Base-by-base conservation (phyloP, 2,888 invertebrate genomes). In the Heterodera filipjevi region DNA sequence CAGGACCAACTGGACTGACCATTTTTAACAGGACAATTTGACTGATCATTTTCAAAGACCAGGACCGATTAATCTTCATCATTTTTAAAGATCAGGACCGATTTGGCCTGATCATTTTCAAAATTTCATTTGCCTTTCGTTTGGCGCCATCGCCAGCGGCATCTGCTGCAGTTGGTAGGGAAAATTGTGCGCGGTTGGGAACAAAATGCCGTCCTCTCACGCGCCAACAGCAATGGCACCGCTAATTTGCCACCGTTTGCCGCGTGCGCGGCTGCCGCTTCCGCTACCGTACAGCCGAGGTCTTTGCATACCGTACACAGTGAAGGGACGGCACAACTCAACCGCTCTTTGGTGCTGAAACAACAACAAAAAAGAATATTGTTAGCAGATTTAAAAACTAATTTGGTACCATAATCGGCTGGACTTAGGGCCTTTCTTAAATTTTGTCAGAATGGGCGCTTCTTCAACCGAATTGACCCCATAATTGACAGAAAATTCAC, bases 151-250 rank as follows among this genome's bases (percentile, higher is more conserved):
- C 19, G 33, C 33, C 68, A 1, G 6, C n/a, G n/a, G n/a, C n/a
- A n/a, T n/a, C n/a, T n/a, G n/a, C 33, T 32, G 68, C 19, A 75
- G 8, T 32, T 30, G 66, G 90, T 99, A 99, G n/a, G 96, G 97
- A 90, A 99, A 99, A n/a, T 96, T 97, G 39, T 98, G 92, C 0
- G 96, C 96, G 3, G 99, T 99, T 44, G 96, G 95, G 91, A 98
- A 99, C 89, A 99, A 98, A 84, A 99, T 95, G 76, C 99, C 99
- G 91, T 99, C 91, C 66, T 87, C 95, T 74, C 53, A 74, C 99
- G 92, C 16, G 99, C 99, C 85, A 99, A 90, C 2, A 95, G 95
- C 66, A 99, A 95, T 35, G 88, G 87, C 2, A 98, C 97, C 83
- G 87, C 84, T 6, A 87, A 96, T 66, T 77, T 73, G 73, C 71